Percentiles rank a stretch among this genome's conserved stretches.
Conservation (phyloP, 1,140 invertebrate species). For the Drosophila persimilis region DNA sequence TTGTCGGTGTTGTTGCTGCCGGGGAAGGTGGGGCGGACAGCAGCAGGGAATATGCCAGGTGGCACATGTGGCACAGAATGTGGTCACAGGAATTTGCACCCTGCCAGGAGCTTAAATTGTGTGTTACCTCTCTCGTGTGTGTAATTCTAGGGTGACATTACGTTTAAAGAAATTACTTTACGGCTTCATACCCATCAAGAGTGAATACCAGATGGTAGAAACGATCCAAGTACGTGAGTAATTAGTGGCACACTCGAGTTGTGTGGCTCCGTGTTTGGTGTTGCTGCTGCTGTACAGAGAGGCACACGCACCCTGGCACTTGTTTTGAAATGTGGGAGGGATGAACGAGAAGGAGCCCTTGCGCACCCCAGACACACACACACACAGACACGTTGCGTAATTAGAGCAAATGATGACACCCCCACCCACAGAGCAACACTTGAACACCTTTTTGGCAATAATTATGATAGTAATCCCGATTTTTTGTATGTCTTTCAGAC, state of each 20-base stretch:
- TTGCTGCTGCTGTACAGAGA: slow-evolving; percentile 49
- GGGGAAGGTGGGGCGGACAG: too few species aligned
- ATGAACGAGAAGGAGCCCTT: neutral
- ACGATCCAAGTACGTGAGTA: slow-evolving; percentile 79
- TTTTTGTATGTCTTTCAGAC: slow-evolving; percentile 25
- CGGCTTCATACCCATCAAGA: slow-evolving; percentile 76
- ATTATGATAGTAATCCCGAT: slow-evolving; percentile 9
- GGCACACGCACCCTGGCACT: slow-evolving; percentile 26
- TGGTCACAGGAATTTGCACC: slow-evolving; percentile 8
- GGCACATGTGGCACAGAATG: neutral
- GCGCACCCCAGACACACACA: slow-evolving; percentile 18
- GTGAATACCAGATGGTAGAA: slow-evolving; percentile 76
- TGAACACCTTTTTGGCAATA: neutral
- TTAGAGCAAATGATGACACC: slow-evolving; percentile 12
- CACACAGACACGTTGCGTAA: slow-evolving; percentile 27
- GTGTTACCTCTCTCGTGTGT: slow-evolving; percentile 58
- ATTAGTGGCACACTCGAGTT: slow-evolving; percentile 32
- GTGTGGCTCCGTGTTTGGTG: neutral
- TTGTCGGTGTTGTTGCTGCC: slow-evolving; percentile 4
- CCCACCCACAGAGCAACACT: slow-evolving; percentile 4
- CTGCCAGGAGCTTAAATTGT: slow-evolving; percentile 21
- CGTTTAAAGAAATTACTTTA: slow-evolving; percentile 80
- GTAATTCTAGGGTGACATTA: slow-evolving; percentile 75
- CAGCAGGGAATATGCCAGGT: too few species aligned
- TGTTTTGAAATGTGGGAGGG: neutral